Conservation (phyloP, 2,113 vertebrate species). For the Actenoides hombroni region DNA sequence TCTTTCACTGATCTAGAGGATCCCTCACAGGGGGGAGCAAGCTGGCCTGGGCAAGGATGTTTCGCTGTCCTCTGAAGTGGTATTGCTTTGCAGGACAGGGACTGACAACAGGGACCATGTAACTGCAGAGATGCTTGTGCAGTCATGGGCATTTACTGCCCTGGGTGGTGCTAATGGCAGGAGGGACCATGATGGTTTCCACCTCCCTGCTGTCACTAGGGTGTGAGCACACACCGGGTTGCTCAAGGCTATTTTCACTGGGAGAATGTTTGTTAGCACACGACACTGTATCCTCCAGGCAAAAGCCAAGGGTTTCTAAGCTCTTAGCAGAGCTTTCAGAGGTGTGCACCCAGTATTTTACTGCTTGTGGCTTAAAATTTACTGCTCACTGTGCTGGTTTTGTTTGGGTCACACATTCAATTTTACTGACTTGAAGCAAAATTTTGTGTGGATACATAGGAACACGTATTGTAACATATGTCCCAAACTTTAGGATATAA, state of each 20-base stretch:
- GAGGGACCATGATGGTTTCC: neutral
- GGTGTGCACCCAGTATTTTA: neutral
- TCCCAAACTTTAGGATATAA: neutral
- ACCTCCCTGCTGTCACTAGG: neutral
- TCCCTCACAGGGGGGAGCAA: neutral
- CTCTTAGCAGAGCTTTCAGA: neutral
- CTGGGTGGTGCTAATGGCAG: neutral
- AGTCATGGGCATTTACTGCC: neutral
- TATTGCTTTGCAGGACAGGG: neutral
- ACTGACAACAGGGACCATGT: neutral
- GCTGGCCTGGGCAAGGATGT: neutral
- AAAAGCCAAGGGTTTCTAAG: neutral
- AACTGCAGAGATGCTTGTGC: neutral
- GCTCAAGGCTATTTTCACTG: neutral
- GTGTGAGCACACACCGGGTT: neutral
- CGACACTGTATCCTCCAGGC: neutral
- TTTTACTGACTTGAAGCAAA: neutral
- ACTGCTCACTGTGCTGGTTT: neutral
- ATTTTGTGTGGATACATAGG: neutral
- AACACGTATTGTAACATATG: neutral
- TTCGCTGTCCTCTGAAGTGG: neutral
- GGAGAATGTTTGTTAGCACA: neutral
- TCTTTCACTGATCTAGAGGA: neutral
- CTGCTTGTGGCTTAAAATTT: neutral
- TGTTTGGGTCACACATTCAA: neutral